These are phyloP conservation scores for Pemphigus obesinymphae DNA, from an alignment of 1,140 invertebrate species.

Conservation along the genomic window DNA sequence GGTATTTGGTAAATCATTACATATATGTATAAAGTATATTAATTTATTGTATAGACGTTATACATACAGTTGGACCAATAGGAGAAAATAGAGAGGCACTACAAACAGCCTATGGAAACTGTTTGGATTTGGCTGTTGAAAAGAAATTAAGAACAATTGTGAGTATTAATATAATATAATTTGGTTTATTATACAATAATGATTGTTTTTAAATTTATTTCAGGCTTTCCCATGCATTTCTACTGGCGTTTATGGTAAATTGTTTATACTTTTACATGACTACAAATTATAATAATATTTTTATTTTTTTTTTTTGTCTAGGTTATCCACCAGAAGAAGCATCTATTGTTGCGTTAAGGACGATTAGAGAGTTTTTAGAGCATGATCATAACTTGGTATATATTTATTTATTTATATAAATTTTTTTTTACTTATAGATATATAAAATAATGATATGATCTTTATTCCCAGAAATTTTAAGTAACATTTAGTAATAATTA, in stretches of 20 bases:
- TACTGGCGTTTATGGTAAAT: conserved; percentile 71
- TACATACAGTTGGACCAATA: conserved; percentile 76
- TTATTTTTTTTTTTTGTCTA: conserved; percentile 46
- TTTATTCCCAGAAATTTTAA: too few relatives aligned
- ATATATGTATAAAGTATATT: conserved; percentile 46
- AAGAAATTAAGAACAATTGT: conserved; percentile 64
- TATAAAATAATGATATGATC: too few relatives aligned
- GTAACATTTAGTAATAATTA: too few relatives aligned
- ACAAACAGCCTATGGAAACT: conserved; percentile 64
- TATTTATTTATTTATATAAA: too few relatives aligned
- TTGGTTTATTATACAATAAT: not conserved
- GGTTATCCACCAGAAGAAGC: conserved; percentile 73
- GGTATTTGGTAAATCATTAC: too few relatives aligned
- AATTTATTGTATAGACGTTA: conserved; percentile 61
- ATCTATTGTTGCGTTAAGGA: conserved; percentile 65
- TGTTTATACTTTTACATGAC: not conserved
- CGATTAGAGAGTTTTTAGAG: conserved; percentile 64
- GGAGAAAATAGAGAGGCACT: conserved; percentile 65
- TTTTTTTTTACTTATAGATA: too few relatives aligned
- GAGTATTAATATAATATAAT: conserved; percentile 29
- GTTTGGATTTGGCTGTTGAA: conserved; percentile 58
- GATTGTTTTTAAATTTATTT: conserved; percentile 37
- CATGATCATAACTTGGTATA: conserved; percentile 56
- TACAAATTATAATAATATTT: not conserved
- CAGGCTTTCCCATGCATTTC: conserved; percentile 78